Evolutionary conservation across 1,140 invertebrate genomes (phyloP).

Genomic region (Armadillidium nasatum): DNA sequence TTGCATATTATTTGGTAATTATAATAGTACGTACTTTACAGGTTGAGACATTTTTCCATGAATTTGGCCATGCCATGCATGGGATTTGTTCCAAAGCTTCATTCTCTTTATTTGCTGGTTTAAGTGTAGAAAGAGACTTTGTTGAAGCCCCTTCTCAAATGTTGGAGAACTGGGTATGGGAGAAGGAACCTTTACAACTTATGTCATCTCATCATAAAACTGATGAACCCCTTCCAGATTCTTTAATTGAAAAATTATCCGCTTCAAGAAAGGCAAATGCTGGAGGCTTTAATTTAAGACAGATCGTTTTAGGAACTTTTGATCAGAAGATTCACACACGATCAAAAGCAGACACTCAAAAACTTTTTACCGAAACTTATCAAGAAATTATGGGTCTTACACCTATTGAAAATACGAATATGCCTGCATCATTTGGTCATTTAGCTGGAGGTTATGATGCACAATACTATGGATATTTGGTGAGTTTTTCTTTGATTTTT

Average conservation of each 20-base stretch:
- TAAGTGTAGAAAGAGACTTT: constrained; percentile 57
- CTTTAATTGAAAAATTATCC: constrained; percentile 52
- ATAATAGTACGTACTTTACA: constrained; percentile 43
- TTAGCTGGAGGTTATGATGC: constrained; percentile 57
- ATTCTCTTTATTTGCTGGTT: constrained; percentile 53
- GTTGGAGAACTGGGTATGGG: constrained; percentile 60
- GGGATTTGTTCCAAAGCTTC: constrained; percentile 54
- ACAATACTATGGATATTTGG: constrained; percentile 59
- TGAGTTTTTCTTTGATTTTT: constrained; percentile 45
- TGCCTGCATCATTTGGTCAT: constrained; percentile 56
- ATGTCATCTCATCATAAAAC: constrained; percentile 56
- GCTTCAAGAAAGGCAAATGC: constrained; percentile 54
- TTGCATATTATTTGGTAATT: background rate
- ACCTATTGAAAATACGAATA: constrained; percentile 53
- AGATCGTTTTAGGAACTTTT: constrained; percentile 54
- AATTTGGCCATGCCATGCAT: constrained; percentile 60
- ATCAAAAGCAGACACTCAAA: constrained; percentile 51
- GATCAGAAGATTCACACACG: constrained; percentile 54
- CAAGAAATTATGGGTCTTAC: constrained; percentile 52
- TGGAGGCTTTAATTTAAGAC: constrained; percentile 54
- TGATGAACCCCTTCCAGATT: constrained; percentile 51
- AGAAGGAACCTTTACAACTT: constrained; percentile 52
- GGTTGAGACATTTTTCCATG: constrained; percentile 58
- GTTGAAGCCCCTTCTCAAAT: constrained; percentile 59
- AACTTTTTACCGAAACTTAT: constrained; percentile 50